phyloP scores from a whole-genome alignment of 2,888 invertebrate genomes.

The Linnaemya vulpina region DNA sequence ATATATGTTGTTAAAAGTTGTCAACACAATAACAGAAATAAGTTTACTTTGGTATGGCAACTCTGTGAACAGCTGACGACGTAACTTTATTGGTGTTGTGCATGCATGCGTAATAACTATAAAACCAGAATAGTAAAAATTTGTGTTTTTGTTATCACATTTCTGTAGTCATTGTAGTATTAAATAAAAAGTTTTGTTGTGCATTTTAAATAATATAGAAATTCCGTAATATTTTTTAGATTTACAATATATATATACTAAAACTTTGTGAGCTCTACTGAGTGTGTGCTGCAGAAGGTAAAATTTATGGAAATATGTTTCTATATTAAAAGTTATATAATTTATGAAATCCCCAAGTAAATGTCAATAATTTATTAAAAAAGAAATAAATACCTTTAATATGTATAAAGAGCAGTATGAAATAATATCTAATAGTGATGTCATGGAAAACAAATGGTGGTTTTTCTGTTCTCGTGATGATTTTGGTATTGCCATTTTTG shows the following conservation, averaged over 20 bases:
- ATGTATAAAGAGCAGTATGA: too few relatives aligned
- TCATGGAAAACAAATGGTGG: background rate
- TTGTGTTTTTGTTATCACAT: constrained; percentile 25
- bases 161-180: background rate
- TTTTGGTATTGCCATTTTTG: background rate
- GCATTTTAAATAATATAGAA: background rate
- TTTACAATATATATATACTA: background rate
- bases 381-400: background rate
- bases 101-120: constrained; percentile 33
- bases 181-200: constrained; percentile 15
- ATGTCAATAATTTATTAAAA: background rate
- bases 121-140: background rate
- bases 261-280: background rate
- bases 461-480: background rate
- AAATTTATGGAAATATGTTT: constrained; percentile 53
- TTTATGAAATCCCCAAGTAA: background rate
- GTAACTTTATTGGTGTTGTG: constrained; percentile 37
- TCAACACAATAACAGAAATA: background rate
- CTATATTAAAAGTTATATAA: constrained; percentile 63
- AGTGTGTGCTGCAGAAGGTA: constrained; percentile 29
- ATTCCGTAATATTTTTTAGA: background rate
- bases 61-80: constrained; percentile 41
- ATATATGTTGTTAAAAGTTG: too few relatives aligned
- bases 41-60: background rate
- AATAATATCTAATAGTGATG: background rate